phyloP scores from a whole-genome alignment of 2,797 vertebrate species.

The Loriculus beryllinus region DNA sequence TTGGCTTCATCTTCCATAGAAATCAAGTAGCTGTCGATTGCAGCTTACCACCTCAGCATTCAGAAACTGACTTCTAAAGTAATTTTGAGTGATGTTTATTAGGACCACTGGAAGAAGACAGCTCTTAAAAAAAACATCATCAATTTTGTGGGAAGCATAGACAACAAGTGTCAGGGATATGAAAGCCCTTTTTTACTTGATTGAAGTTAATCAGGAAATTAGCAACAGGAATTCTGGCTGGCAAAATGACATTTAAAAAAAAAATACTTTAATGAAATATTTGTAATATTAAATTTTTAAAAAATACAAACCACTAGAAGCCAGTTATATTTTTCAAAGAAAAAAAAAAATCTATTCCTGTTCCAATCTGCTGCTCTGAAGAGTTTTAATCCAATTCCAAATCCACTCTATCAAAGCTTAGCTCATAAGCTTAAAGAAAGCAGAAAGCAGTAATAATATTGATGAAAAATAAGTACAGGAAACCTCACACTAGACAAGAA shows the following conservation, averaged over 20 bases:
- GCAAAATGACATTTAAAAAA: background rate
- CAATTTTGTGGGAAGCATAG: background rate
- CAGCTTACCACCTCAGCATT: background rate
- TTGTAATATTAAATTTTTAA: background rate
- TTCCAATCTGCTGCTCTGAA: background rate
- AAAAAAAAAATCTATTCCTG: background rate
- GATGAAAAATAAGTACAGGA: background rate
- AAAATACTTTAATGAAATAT: background rate
- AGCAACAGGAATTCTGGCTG: background rate
- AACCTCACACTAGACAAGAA: background rate
- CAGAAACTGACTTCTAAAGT: background rate
- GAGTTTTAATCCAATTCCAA: background rate
- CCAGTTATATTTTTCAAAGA: background rate
- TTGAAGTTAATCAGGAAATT: background rate
- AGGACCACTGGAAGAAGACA: background rate
- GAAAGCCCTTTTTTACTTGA: background rate
- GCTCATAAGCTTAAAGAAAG: background rate
- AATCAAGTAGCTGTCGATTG: background rate
- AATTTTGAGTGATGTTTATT: background rate
- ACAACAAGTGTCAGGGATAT: background rate
- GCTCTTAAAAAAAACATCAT: background rate
- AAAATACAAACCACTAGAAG: background rate
- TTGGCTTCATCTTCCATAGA: accelerated
- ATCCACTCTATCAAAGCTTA: background rate
- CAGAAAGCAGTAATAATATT: background rate